Percentiles rank a stretch among this genome's conserved stretches.
These are phyloP conservation scores for Caenorhabditis sp. DNA, from an alignment of 2,888 invertebrate species.

Conservation along the genomic window DNA sequence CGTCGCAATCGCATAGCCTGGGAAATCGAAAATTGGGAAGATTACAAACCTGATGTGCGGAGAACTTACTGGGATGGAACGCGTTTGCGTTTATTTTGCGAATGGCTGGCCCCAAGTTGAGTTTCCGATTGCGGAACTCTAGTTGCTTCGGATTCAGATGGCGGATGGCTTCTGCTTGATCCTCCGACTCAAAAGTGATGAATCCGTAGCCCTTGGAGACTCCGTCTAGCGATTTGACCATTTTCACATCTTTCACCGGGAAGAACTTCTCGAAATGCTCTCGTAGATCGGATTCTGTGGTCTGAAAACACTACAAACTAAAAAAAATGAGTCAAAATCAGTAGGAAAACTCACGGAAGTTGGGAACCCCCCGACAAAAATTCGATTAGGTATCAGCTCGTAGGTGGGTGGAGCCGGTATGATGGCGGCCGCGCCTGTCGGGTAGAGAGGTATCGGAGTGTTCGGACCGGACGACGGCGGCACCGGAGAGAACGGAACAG, in stretches of 20 bases:
- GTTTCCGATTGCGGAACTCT: slow-evolving; percentile 61
- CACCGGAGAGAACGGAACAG: neutral
- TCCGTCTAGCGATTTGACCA: slow-evolving; percentile 93
- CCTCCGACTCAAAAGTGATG: slow-evolving; percentile 89
- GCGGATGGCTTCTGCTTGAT: slow-evolving; percentile 84
- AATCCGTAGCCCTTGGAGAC: slow-evolving; percentile 92
- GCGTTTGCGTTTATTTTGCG: slow-evolving; percentile 50
- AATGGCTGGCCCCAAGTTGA: slow-evolving; percentile 70
- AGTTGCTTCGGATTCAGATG: slow-evolving; percentile 56
- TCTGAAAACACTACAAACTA: slow-evolving; percentile 44
- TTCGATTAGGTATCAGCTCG: slow-evolving; percentile 88
- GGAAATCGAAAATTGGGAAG: neutral
- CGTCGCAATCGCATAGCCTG: slow-evolving; percentile 23
- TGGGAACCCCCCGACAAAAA: slow-evolving; percentile 96
- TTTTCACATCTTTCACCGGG: slow-evolving; percentile 88
- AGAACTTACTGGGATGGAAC: slow-evolving; percentile 23
- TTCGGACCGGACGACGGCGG: slow-evolving; percentile 9
- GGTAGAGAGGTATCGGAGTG: slow-evolving; percentile 48
- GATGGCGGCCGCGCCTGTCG: slow-evolving; percentile 51
- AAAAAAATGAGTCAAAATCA: neutral
- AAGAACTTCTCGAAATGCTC: slow-evolving; percentile 86
- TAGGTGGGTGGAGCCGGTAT: slow-evolving; percentile 50
- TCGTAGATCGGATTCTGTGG: slow-evolving; percentile 62
- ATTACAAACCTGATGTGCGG: no score
- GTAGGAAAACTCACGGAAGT: slow-evolving; percentile 83